phyloP scores from a whole-genome alignment of 2,888 invertebrate species.

The Latrodectus hesperus region DNA sequence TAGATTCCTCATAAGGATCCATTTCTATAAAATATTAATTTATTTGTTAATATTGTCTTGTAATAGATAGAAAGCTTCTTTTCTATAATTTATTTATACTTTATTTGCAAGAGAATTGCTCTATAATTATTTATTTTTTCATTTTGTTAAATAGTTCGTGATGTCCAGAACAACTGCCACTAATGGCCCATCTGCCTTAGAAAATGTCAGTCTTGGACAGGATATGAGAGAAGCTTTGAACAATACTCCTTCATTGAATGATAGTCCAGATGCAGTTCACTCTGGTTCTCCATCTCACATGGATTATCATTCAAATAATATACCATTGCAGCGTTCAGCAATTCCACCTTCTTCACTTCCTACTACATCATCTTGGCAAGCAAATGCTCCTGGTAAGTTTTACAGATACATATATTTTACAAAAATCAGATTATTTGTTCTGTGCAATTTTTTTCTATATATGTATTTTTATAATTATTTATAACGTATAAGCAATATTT shows the following conservation, averaged over 20 bases:
- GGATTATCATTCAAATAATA: slow-evolving; percentile 48
- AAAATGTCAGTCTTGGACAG: slow-evolving; percentile 61
- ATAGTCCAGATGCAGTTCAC: slow-evolving; percentile 65
- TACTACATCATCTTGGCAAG: slow-evolving; percentile 61
- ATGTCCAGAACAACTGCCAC: slow-evolving; percentile 58
- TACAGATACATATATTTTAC: too few relatives aligned
- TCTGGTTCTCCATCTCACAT: slow-evolving; percentile 58
- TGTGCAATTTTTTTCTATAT: not conserved
- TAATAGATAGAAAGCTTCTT: too few relatives aligned
- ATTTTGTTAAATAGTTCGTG: slow-evolving; percentile 7
- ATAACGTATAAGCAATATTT: not conserved
- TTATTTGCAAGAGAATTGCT: too few relatives aligned
- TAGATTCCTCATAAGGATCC: too few relatives aligned
- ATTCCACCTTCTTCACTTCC: slow-evolving; percentile 66
- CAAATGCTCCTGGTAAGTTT: slow-evolving; percentile 62
- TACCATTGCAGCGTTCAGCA: slow-evolving; percentile 56
- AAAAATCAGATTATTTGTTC: not conserved
- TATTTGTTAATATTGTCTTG: too few relatives aligned
- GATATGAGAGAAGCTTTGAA: slow-evolving; percentile 51
- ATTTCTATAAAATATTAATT: too few relatives aligned
- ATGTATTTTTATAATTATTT: not conserved
- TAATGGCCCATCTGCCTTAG: slow-evolving; percentile 63
- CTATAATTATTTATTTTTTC: not conserved
- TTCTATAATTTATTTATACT: too few relatives aligned
- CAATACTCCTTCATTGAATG: slow-evolving; percentile 59